Percentiles rank a stretch among this genome's conserved stretches.
These are phyloP conservation scores for Channa striata DNA, from an alignment of 2,797 vertebrate species.

Conservation along the genomic window DNA sequence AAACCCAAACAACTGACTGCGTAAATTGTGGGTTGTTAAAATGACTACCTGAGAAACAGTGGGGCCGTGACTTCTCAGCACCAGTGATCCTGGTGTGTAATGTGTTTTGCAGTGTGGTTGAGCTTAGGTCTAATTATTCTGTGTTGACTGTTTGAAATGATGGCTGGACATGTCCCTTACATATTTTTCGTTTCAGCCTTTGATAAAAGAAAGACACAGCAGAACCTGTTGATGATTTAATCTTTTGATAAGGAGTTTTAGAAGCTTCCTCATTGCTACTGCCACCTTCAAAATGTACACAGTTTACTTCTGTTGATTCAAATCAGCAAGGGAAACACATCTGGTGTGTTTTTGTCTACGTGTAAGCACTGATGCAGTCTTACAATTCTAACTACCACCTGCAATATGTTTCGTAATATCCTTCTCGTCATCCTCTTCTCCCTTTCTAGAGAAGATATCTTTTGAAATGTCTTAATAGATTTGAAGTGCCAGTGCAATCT, in stretches of 20 bases:
- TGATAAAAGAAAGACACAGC: constrained; percentile 30
- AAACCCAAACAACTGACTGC: constrained; percentile 53
- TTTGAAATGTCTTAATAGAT: background rate
- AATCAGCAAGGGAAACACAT: constrained; percentile 12
- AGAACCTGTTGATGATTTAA: constrained; percentile 42
- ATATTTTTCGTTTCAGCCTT: constrained; percentile 8
- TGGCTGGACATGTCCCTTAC: constrained; percentile 42
- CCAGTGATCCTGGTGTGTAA: constrained; percentile 51
- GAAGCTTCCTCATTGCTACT: constrained; percentile 32
- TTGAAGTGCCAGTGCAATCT: background rate
- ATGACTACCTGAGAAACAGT: constrained; percentile 61
- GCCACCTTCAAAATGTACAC: constrained; percentile 26
- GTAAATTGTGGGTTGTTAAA: constrained; percentile 60
- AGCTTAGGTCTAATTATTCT: constrained; percentile 58
- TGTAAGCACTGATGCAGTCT: background rate
- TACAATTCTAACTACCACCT: background rate
- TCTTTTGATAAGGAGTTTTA: constrained; percentile 23
- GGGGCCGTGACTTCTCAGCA: constrained; percentile 36
- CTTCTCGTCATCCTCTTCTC: background rate
- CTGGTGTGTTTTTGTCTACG: background rate
- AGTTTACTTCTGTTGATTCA: constrained; percentile 1
- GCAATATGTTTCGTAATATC: background rate
- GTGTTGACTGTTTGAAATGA: constrained; percentile 54
- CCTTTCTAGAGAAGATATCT: background rate
- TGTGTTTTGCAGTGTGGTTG: constrained; percentile 68